Evolutionary conservation across 2,888 invertebrate genomes (phyloP).

Genomic region (Polyommatus iphigenia): DNA sequence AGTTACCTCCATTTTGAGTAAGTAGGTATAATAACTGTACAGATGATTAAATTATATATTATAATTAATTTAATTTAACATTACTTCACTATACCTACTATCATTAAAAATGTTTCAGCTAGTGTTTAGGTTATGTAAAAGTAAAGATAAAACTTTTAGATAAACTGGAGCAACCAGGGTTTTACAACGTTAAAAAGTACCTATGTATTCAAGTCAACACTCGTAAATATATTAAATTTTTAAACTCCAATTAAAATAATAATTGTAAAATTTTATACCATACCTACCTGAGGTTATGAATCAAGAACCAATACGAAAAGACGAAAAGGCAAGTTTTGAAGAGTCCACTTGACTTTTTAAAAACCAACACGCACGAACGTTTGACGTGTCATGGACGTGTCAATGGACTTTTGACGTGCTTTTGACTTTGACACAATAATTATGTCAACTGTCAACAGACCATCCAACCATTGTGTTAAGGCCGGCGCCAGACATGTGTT

Average conservation of each 20-base stretch:
- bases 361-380: too few species aligned
- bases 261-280: background rate
- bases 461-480: too few species aligned
- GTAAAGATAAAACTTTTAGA: background rate
- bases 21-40: too few species aligned
- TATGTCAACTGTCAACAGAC: background rate
- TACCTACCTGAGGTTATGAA: background rate
- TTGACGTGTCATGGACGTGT: too few species aligned
- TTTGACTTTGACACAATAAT: too few species aligned
- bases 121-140: background rate
- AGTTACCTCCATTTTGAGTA: background rate
- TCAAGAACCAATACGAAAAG: background rate
- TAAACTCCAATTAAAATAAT: background rate
- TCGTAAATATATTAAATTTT: background rate
- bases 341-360: too few species aligned
- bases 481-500: too few species aligned
- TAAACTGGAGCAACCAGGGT: background rate
- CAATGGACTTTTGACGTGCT: too few species aligned
- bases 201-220: background rate
- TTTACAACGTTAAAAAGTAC: background rate
- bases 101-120: background rate
- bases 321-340: too few species aligned
- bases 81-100: background rate
- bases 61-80: background rate
- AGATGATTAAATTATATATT: too few species aligned